These are phyloP conservation scores for Neogobius melanostomus DNA, from an alignment of 2,113 vertebrate genomes.

Conservation along the genomic window DNA sequence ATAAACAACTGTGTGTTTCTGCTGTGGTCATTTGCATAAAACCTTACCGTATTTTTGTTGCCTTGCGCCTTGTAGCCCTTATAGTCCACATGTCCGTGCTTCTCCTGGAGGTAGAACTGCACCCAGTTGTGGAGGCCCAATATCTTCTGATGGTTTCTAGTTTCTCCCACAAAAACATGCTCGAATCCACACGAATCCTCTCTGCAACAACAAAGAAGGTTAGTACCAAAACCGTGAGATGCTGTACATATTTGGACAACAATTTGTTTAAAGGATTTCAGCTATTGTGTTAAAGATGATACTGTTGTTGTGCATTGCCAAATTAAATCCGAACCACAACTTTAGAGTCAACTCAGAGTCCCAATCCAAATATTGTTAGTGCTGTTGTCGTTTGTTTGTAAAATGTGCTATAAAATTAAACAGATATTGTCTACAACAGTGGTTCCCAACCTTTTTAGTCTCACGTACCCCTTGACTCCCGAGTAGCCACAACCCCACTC, in stretches of 20 bases:
- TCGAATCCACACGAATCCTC: conserved; percentile 87
- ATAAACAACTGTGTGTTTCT: not conserved
- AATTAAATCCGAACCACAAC: too few relatives aligned
- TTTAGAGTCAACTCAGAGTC: too few relatives aligned
- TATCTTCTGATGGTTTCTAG: conserved; percentile 74
- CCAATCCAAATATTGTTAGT: too few relatives aligned
- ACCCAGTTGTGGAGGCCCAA: conserved; percentile 89
- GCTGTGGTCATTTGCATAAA: too few relatives aligned
- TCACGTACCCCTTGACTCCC: too few relatives aligned
- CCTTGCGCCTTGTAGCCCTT: conserved; percentile 80
- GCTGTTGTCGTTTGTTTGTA: too few relatives aligned
- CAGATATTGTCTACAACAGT: too few relatives aligned
- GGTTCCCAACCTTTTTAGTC: too few relatives aligned
- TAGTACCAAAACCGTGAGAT: not conserved
- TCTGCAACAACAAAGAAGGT: conserved; percentile 52
- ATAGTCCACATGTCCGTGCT: conserved; percentile 78
- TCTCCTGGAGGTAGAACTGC: conserved; percentile 88
- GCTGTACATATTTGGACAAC: not conserved
- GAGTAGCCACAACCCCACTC: too few relatives aligned
- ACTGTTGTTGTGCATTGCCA: too few relatives aligned
- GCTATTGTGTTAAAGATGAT: not conserved
- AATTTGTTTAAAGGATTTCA: not conserved
- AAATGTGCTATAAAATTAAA: too few relatives aligned
- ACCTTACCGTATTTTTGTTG: conserved; percentile 76
- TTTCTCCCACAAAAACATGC: conserved; percentile 88